These are phyloP conservation scores for Vimba vimba DNA, from an alignment of 2,113 vertebrate genomes.

Conservation along the genomic window DNA sequence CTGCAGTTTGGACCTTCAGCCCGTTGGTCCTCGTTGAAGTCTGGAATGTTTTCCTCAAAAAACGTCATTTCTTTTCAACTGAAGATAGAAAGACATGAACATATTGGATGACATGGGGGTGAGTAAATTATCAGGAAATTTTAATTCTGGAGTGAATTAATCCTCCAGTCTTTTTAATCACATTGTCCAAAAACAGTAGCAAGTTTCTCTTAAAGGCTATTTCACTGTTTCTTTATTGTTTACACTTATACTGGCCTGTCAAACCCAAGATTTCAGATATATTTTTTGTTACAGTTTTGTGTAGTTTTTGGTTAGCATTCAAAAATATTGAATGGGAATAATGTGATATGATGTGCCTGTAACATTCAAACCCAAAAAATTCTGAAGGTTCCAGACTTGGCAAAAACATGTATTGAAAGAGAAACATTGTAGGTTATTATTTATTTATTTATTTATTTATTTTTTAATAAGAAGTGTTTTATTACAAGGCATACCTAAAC, in stretches of 20 bases:
- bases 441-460: background rate
- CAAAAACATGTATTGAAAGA: background rate
- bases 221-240: background rate
- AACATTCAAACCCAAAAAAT: background rate
- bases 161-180: too few species aligned
- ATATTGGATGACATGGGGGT: too few species aligned
- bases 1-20: too few species aligned
- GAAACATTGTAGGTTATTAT: background rate
- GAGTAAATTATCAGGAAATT: too few species aligned
- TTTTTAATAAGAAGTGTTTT: background rate
- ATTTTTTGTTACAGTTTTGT: background rate
- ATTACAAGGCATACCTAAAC: background rate
- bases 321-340: background rate
- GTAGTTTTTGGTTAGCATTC: background rate
- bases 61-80: too few species aligned
- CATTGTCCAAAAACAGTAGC: background rate
- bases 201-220: background rate
- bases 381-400: background rate
- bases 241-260: background rate
- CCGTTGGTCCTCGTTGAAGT: too few species aligned
- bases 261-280: background rate
- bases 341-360: background rate
- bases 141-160: too few species aligned
- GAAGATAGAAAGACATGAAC: too few species aligned
- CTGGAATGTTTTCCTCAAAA: too few species aligned